Conservation (phyloP, 2,797 vertebrate genomes). For the Toxotes lorentzi region DNA sequence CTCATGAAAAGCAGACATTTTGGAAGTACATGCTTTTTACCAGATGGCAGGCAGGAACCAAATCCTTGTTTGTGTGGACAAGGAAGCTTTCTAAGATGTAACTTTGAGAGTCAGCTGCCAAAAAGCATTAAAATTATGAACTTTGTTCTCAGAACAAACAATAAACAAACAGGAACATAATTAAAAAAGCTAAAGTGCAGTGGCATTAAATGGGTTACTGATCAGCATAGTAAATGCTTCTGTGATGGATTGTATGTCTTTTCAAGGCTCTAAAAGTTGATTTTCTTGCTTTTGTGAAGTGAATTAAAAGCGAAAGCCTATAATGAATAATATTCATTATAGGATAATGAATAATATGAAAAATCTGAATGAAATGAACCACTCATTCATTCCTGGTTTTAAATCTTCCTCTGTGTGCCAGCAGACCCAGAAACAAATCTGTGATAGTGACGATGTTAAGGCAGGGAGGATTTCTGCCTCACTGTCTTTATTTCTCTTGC, state of each 20-base stretch:
- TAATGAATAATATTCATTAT: neutral
- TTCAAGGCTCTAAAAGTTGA: neutral
- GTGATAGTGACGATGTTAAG: neutral
- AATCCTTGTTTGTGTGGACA: neutral
- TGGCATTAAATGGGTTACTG: neutral
- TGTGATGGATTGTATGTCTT: constrained; percentile 7
- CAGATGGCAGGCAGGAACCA: neutral
- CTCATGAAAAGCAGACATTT: neutral
- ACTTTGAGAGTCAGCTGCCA: neutral
- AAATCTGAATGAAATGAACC: constrained; percentile 6
- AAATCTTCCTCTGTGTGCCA: neutral
- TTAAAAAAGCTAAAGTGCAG: neutral
- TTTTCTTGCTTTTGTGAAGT: constrained; percentile 16
- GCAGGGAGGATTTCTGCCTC: constrained; percentile 14
- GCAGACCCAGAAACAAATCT: constrained; percentile 12
- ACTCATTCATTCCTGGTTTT: neutral
- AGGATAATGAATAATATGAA: neutral
- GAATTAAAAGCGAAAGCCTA: neutral
- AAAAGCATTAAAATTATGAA: neutral
- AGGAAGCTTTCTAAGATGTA: neutral
- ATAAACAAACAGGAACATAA: neutral
- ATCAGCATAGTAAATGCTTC: neutral
- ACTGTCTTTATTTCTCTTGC: constrained; percentile 10
- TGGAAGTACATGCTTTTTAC: neutral
- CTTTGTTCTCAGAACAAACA: neutral